Evolutionary conservation across 2,888 invertebrate genomes (phyloP), one percentile per base, ranked within the genome.

Genomic region (Coelinius sp.): DNA sequence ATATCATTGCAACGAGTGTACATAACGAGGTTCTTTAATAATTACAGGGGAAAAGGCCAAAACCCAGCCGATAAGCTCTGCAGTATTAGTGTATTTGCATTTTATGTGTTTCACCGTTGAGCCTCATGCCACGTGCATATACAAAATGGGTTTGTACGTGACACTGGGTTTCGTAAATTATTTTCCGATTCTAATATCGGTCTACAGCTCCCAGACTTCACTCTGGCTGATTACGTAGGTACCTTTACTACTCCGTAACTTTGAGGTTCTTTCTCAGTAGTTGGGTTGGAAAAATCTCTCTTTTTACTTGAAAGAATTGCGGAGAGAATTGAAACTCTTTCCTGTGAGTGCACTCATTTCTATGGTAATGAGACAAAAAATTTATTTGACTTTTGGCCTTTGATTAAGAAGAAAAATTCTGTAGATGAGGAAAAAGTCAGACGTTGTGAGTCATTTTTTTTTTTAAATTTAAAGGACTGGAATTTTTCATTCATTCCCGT

Each of bases 81-180:
- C 22, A 52, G 52, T 52, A 52, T 52, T 52, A 52, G 52, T 24
- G 52, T 52, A 52, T 52, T 52, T 52, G 52, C 52, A 52, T 52
- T 52, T 52, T 52, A 52, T 52, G 52, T 24, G 24, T 52, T 52
- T 52, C 52, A 52, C 2, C 52, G 24, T 12, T 24, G 24, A 10
- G 12, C n/a, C 52, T 52, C 52, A n/a, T 52, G 25, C 10, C 20
- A 22, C 8, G 49, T 49, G 49, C 12, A 49, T 49, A 22, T 52
- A 22, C n/a, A 20, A 22, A 52, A 52, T 52, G 52, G 24, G 12
- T 24, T 24, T 52, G 24, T 52, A 52, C 52, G 52, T 52, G 52
- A 52, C 52, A 52, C 52, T 52, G 7, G 25, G 24, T 52, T 52
- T 52, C 52, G 52, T 52, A 52, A 52, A 52, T 52, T 24, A 52